Percentiles rank a stretch among this genome's conserved stretches.
Evolutionary conservation across 2,888 invertebrate genomes (phyloP).

Genomic region (Apeira syringaria): DNA sequence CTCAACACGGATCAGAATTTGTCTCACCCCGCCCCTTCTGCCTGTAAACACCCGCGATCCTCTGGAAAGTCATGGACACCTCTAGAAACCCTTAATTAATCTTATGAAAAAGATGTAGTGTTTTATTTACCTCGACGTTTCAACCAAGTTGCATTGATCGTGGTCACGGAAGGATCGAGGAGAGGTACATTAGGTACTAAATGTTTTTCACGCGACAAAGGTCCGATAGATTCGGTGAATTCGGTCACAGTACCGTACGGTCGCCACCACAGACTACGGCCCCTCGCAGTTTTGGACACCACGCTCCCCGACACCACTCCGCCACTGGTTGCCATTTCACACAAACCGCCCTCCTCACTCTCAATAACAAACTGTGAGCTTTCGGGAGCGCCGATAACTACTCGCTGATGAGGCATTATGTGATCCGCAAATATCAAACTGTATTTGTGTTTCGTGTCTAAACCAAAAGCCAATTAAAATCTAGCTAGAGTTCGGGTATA

Average conservation of each 20-base stretch:
- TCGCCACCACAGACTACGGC: slow-evolving; percentile 8
- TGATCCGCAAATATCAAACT: slow-evolving; percentile 32
- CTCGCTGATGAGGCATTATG: slow-evolving; percentile 31
- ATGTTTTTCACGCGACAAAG: too few relatives aligned
- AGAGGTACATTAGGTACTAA: too few relatives aligned
- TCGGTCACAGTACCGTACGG: slow-evolving; percentile 49
- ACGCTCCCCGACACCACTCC: slow-evolving; percentile 60
- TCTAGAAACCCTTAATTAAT: too few relatives aligned
- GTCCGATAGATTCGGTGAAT: slow-evolving; percentile 13
- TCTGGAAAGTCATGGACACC: too few relatives aligned
- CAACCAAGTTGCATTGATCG: too few relatives aligned
- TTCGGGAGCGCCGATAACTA: slow-evolving; percentile 29
- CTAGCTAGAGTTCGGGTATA: slow-evolving; percentile 15
- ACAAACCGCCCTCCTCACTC: slow-evolving; percentile 46
- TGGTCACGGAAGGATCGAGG: too few relatives aligned
- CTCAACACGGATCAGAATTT: too few relatives aligned
- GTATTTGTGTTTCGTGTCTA: slow-evolving; percentile 28
- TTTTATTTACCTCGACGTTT: too few relatives aligned
- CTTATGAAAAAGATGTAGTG: too few relatives aligned
- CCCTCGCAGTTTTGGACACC: slow-evolving; percentile 42
- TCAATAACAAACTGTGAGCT: slow-evolving; percentile 38
- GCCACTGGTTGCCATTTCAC: slow-evolving; percentile 58
- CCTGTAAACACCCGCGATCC: too few relatives aligned
- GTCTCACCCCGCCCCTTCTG: too few relatives aligned
- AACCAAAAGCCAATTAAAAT: slow-evolving; percentile 27